Evolutionary conservation across 1,140 invertebrate genomes (phyloP).

Genomic region (Leptoteleia sp.): DNA sequence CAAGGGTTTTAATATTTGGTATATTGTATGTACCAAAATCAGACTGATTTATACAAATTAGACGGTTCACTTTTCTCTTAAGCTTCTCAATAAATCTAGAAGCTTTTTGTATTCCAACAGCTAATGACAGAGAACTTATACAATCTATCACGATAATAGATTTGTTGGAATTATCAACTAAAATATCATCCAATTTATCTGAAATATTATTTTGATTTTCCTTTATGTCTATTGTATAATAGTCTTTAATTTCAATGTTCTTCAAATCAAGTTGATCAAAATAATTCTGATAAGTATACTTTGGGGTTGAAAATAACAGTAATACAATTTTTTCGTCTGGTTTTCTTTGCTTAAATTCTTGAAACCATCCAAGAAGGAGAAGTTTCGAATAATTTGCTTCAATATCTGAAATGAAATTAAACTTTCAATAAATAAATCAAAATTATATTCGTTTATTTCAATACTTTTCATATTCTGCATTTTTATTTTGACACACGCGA

Average conservation of each 20-base stretch:
- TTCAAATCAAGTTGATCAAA: slow-evolving; percentile 50
- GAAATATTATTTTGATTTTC: slow-evolving; percentile 64
- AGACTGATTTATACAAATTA: slow-evolving; percentile 76
- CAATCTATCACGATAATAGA: slow-evolving; percentile 74
- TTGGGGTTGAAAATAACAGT: slow-evolving; percentile 72
- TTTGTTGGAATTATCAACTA: slow-evolving; percentile 43
- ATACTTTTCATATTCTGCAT: no score
- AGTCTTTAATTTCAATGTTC: slow-evolving; percentile 73
- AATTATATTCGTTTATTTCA: no score
- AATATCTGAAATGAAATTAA: slow-evolving; percentile 61
- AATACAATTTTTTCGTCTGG: slow-evolving; percentile 56
- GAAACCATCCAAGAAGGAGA: slow-evolving; percentile 75
- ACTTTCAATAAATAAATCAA: no score
- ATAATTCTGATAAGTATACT: slow-evolving; percentile 54
- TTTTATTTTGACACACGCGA: no score
- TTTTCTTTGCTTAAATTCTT: slow-evolving; percentile 66
- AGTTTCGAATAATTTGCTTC: slow-evolving; percentile 65
- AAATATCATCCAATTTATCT: slow-evolving; percentile 59
- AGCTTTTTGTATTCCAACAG: slow-evolving; percentile 69
- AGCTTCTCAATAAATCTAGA: slow-evolving; percentile 73
- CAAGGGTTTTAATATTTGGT: slow-evolving; percentile 74
- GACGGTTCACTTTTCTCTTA: slow-evolving; percentile 63
- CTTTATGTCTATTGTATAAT: slow-evolving; percentile 68
- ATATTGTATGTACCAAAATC: slow-evolving; percentile 71
- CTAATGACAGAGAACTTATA: slow-evolving; percentile 72